Conservation (phyloP, 2,113 vertebrate species). For the Antigone vipio region DNA sequence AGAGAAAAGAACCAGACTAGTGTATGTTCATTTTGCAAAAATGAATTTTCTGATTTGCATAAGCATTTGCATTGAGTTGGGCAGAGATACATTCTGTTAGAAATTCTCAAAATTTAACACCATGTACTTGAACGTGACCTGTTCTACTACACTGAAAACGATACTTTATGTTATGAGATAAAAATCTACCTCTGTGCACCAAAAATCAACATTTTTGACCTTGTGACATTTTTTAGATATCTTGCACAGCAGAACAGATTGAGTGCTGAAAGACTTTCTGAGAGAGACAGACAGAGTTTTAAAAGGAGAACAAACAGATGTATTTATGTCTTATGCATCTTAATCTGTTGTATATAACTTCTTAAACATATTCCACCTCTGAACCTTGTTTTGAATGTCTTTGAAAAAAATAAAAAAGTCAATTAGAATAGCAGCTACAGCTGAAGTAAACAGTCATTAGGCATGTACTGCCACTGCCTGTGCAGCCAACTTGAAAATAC, state of each 20-base stretch:
- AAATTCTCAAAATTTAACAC: neutral
- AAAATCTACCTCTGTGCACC: neutral
- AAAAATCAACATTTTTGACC: neutral
- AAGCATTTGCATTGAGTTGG: neutral
- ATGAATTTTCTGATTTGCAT: neutral
- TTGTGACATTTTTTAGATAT: neutral
- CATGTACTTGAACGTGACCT: neutral
- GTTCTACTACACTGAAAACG: neutral
- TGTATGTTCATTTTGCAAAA: neutral
- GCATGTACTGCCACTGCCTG: neutral
- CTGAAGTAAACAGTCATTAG: conserved; percentile 30
- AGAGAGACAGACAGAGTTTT: neutral
- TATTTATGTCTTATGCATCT: neutral
- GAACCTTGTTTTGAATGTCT: neutral
- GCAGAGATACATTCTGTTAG: neutral
- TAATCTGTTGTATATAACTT: neutral
- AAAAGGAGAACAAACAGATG: neutral
- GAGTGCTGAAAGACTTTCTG: neutral
- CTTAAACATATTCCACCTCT: neutral
- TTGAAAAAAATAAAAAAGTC: neutral
- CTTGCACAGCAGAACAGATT: neutral
- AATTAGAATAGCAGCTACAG: conserved; percentile 14
- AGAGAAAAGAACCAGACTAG: neutral
- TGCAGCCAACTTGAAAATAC: conserved; percentile 39
- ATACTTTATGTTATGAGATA: neutral